These are phyloP conservation scores for Calidris pugnax DNA, from an alignment of 2,113 vertebrate species.

Conservation along the genomic window DNA sequence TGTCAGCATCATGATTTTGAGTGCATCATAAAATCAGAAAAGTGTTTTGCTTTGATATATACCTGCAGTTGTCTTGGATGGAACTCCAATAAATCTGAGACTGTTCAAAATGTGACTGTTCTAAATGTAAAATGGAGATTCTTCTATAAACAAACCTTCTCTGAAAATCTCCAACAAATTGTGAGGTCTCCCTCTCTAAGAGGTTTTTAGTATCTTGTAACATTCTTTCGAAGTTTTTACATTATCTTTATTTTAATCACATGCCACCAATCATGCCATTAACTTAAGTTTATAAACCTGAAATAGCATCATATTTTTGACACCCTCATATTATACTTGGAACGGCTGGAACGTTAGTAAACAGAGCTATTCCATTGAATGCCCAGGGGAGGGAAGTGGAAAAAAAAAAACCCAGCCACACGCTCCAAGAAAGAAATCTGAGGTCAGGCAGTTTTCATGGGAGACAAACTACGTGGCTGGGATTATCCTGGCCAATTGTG, in stretches of 20 bases:
- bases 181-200: neutral
- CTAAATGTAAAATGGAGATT: neutral
- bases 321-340: neutral
- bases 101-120: neutral
- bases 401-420: neutral
- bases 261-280: neutral
- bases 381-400: neutral
- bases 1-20: neutral
- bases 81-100: neutral
- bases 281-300: neutral
- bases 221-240: neutral
- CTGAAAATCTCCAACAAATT: neutral
- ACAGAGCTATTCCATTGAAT: neutral
- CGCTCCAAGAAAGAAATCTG: neutral
- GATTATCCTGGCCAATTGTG: conserved; percentile 1
- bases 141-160: neutral
- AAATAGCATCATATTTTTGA: neutral
- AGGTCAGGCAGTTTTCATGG: neutral
- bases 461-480: neutral
- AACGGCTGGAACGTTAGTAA: neutral
- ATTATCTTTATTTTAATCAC: neutral
- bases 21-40: neutral
- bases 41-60: neutral
- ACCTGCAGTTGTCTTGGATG: neutral
- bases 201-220: neutral